Evolutionary conservation across 1,140 invertebrate genomes (phyloP).

Genomic region (Tenebrio molitor): DNA sequence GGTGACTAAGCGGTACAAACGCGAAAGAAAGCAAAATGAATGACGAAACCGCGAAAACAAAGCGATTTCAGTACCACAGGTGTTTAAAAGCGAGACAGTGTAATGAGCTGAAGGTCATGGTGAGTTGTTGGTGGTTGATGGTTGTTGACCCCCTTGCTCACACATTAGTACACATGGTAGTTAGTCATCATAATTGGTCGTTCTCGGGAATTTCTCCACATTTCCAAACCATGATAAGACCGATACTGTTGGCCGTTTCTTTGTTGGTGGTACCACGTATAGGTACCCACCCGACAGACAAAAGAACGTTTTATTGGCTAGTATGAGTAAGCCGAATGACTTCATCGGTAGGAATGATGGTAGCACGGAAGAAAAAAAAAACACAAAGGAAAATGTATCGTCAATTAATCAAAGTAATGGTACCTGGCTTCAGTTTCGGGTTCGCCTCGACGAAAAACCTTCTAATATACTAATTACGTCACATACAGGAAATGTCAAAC

Average conservation of each 20-base stretch:
- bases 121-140: constrained; percentile 37
- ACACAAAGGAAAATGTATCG: too few relatives aligned
- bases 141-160: constrained; percentile 34
- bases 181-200: constrained; percentile 33
- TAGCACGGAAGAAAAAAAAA: background rate
- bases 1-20: background rate
- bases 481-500: constrained; percentile 27
- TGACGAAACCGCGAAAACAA: background rate
- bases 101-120: constrained; percentile 28
- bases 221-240: constrained; percentile 27
- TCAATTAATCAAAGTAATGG: too few relatives aligned
- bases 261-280: background rate
- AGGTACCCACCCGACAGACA: background rate
- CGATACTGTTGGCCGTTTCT: constrained; percentile 13
- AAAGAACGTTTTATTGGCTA: background rate
- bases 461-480: constrained; percentile 6
- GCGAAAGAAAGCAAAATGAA: background rate
- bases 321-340: constrained; percentile 17
- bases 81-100: constrained; percentile 14
- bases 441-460: too few relatives aligned
- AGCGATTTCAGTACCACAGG: background rate
- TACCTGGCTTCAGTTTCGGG: too few relatives aligned
- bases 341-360: constrained; percentile 4
- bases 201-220: constrained; percentile 21
- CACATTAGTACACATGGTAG: constrained; percentile 30